Evolutionary conservation across 2,113 vertebrate species (phyloP), one percentile per base, ranked within the genome.

Genomic region (Amphiprion percula): DNA sequence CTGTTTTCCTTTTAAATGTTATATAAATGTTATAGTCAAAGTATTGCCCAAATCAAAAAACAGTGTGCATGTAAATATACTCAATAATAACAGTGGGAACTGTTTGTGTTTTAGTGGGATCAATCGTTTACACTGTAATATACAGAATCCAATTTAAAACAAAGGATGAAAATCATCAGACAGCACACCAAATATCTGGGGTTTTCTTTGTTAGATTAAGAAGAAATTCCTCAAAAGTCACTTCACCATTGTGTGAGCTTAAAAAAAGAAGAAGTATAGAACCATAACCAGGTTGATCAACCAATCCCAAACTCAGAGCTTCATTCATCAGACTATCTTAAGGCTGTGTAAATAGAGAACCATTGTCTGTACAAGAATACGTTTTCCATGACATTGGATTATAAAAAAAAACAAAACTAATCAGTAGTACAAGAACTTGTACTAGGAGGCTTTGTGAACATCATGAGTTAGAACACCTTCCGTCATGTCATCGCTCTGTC

Each of bases 331-430:
- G 61, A 83, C 56, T 62, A 72, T 81, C 61, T 89, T 93, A 93
- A 93, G 92, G 93, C 93, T 80, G 86, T 77, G 74, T 85, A 82
- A 83, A 84, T 79, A 79, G 67, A 88, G 87, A 79, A 89, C 78
- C 82, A 56, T 77, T 68, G 87, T 26, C 90, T 92, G 88, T 88
- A 87, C 88, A 90, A 74, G 50, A 90, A 73, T 55, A 72, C 41
- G 80, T 80, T 63, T 79, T 75, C 68, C 81, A 55, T 68, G 61
- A 82, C 73, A 73, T 12, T 78, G 26, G 68, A 80, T 74, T 79
- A 66, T 85, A 50, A 44, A 59, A 73, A 80, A 53, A 68, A 59
- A 54, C 53, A 44, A 59, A 44, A 44, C 41, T 30, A 61, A 82
- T 77, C 52, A 67, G 67, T 58, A 72, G 77, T 78, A 91, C 82